phyloP scores from a whole-genome alignment of 2,797 vertebrate species.

The Sylvia borin region DNA sequence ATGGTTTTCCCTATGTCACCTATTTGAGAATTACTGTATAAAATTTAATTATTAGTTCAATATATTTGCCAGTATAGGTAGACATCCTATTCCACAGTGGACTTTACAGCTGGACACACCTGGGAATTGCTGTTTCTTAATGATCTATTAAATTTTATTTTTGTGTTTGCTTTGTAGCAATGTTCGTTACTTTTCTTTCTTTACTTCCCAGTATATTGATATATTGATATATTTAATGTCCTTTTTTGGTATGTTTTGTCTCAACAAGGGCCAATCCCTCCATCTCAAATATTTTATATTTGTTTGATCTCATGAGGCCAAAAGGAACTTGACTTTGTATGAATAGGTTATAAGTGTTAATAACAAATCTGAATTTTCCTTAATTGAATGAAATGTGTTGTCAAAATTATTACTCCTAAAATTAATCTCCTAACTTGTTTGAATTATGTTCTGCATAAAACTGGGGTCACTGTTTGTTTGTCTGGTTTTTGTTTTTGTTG shows the following conservation, averaged over 20 bases:
- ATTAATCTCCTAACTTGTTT: not conserved
- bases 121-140: not conserved
- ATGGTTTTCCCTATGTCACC: not conserved
- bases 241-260: not conserved
- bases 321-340: not conserved
- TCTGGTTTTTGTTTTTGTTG: not conserved
- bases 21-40: not conserved
- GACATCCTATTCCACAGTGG: not conserved
- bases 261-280: not conserved
- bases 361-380: not conserved
- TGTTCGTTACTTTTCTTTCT: not conserved
- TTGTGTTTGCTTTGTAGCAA: not conserved
- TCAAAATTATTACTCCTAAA: not conserved
- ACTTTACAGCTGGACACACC: no score
- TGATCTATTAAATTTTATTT: not conserved
- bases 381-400: not conserved
- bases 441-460: not conserved
- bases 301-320: not conserved
- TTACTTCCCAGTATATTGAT: not conserved
- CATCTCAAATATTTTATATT: not conserved
- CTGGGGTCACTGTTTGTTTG: not conserved
- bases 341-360: not conserved
- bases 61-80: not conserved
- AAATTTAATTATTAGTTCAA: not conserved
- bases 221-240: not conserved